These are phyloP conservation scores for Thrips palmi DNA, from an alignment of 1,140 invertebrate genomes.

Conservation along the genomic window DNA sequence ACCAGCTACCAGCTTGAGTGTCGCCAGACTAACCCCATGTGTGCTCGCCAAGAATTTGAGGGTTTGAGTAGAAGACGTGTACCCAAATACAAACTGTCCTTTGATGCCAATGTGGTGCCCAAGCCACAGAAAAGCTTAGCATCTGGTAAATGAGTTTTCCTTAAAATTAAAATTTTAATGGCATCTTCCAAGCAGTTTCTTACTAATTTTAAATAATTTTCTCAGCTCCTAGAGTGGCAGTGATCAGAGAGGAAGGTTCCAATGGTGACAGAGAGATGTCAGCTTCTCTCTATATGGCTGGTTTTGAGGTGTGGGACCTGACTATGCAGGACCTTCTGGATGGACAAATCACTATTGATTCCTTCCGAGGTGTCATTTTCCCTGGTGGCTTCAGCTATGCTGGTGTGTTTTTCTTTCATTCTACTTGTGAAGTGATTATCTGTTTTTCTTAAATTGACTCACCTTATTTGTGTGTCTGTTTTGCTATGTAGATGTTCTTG, in stretches of 20 bases:
- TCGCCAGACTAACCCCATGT: constrained; percentile 59
- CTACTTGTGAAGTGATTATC: constrained; percentile 7
- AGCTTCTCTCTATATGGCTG: constrained; percentile 74
- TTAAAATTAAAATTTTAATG: background rate
- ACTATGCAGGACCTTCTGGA: constrained; percentile 75
- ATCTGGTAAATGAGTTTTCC: background rate
- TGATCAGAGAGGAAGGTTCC: constrained; percentile 88
- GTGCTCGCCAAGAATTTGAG: constrained; percentile 59
- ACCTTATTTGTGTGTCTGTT: constrained; percentile 6
- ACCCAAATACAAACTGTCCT: constrained; percentile 42
- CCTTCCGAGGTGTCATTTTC: constrained; percentile 79
- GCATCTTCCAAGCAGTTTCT: background rate
- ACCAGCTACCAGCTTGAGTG: constrained; percentile 82
- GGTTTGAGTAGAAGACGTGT: constrained; percentile 32
- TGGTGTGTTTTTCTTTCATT: constrained; percentile 27
- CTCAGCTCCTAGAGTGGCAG: constrained; percentile 52
- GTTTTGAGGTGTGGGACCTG: constrained; percentile 84
- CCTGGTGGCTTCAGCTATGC: constrained; percentile 97
- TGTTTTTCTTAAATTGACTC: constrained; percentile 7
- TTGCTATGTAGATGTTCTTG: constrained; percentile 62
- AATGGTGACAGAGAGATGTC: constrained; percentile 98
- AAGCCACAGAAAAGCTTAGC: background rate
- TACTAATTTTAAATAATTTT: constrained; percentile 3
- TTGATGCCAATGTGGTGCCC: constrained; percentile 35
- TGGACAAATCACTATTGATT: constrained; percentile 46